These are phyloP conservation scores for Micronycteris hirsuta DNA, from an alignment of 2,113 vertebrate species.

Conservation along the genomic window DNA sequence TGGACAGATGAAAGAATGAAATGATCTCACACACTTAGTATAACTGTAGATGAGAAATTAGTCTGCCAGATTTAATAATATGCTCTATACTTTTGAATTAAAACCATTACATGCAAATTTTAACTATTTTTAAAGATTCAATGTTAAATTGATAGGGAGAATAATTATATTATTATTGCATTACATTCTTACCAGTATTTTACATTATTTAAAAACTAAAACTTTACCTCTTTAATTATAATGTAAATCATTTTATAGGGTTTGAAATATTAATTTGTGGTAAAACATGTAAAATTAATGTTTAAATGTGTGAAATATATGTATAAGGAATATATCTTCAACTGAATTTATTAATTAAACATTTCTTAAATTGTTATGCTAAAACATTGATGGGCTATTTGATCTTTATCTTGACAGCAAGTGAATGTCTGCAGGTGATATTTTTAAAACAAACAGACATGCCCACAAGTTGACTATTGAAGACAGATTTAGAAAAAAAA, in stretches of 20 bases:
- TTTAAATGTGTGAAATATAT: background rate
- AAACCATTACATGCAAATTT: background rate
- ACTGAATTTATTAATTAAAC: background rate
- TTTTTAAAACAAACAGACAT: background rate
- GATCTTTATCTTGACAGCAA: background rate
- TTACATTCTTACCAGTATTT: background rate
- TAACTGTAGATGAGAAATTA: conserved; percentile 45
- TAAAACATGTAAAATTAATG: background rate
- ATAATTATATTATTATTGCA: background rate
- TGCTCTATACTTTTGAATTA: background rate
- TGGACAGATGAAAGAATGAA: conserved; percentile 3
- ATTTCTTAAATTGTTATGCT: background rate
- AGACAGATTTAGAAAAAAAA: background rate
- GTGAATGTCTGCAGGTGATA: background rate
- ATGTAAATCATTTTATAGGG: background rate
- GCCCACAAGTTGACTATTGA: background rate
- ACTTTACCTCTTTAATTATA: background rate
- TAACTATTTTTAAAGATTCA: conserved; percentile 6
- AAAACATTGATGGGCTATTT: background rate
- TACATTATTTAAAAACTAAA: background rate
- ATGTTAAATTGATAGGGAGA: background rate
- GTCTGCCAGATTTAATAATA: conserved; percentile 6
- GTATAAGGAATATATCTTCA: background rate
- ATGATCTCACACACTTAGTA: conserved; percentile 15
- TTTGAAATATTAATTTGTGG: background rate